Conservation (phyloP, 2,113 vertebrate genomes). For the Willisornis vidua region DNA sequence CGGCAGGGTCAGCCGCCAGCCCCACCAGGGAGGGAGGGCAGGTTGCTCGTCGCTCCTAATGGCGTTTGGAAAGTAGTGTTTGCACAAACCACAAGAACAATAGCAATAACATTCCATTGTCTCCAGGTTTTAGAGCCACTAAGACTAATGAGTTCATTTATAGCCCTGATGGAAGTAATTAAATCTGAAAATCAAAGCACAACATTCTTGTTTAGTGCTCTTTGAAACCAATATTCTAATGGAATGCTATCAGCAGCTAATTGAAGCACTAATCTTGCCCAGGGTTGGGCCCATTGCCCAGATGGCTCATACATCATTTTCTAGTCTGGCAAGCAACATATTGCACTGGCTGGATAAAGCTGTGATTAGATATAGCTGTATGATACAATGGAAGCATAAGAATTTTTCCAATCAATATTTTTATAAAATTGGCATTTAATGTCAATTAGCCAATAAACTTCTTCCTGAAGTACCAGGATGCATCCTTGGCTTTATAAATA, state of each 20-base stretch:
- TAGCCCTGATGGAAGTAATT: conserved; percentile 89
- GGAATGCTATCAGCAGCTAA: conserved; percentile 76
- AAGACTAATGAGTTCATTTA: conserved; percentile 91
- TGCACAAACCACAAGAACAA: conserved; percentile 41
- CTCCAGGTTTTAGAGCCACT: conserved; percentile 73
- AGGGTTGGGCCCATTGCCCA: conserved; percentile 72
- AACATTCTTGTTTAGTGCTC: conserved; percentile 78
- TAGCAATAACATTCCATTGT: conserved; percentile 66
- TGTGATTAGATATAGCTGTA: conserved; percentile 22
- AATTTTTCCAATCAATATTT: conserved; percentile 51
- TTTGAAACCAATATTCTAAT: conserved; percentile 77
- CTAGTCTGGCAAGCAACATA: conserved; percentile 67
- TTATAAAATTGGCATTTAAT: conserved; percentile 50
- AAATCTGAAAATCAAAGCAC: conserved; percentile 80
- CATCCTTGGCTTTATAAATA: not conserved
- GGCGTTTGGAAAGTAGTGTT: conserved; percentile 9
- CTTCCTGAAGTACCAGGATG: conserved; percentile 12
- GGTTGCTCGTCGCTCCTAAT: not conserved
- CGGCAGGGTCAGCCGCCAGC: not conserved
- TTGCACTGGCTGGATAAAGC: conserved; percentile 17
- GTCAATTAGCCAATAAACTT: conserved; percentile 23
- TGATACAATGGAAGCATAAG: not conserved
- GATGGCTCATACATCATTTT: conserved; percentile 74
- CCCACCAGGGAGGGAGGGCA: not conserved
- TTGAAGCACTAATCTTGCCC: conserved; percentile 74